Conservation (phyloP, 2,797 vertebrate genomes). For the Onychomys leucogaster region DNA sequence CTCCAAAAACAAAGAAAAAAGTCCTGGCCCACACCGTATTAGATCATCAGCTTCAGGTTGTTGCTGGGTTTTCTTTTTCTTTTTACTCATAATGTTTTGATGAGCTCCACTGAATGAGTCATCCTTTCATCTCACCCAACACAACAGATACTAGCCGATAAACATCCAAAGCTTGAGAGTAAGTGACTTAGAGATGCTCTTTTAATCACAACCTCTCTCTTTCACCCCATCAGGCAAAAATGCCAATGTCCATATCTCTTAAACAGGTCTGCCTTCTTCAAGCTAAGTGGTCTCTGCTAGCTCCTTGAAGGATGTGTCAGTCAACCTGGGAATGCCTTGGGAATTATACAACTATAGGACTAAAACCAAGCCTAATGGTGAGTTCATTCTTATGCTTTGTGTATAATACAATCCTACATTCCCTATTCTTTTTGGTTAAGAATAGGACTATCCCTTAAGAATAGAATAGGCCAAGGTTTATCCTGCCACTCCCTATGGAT, state of each 20-base stretch:
- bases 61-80: background rate
- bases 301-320: background rate
- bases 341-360: background rate
- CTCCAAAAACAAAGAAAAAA: conserved; percentile 52
- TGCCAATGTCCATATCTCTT: background rate
- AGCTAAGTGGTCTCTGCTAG: conserved; percentile 8
- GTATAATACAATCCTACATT: background rate
- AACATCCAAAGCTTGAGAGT: background rate
- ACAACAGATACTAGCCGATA: conserved; percentile 8
- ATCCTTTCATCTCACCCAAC: conserved; percentile 17
- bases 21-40: conserved; percentile 54
- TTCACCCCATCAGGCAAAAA: background rate
- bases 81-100: conserved; percentile 43
- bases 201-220: background rate
- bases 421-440: conserved; percentile 19
- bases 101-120: conserved; percentile 11
- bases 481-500: conserved; percentile 51
- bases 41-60: conserved; percentile 43
- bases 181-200: background rate
- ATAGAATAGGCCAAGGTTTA: conserved; percentile 2
- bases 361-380: conserved; percentile 19
- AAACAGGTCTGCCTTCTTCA: background rate
- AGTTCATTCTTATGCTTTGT: background rate
- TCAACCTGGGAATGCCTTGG: background rate
- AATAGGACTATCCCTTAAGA: background rate